Conservation (phyloP, 2,113 vertebrate genomes). For the Gila orcuttii region DNA sequence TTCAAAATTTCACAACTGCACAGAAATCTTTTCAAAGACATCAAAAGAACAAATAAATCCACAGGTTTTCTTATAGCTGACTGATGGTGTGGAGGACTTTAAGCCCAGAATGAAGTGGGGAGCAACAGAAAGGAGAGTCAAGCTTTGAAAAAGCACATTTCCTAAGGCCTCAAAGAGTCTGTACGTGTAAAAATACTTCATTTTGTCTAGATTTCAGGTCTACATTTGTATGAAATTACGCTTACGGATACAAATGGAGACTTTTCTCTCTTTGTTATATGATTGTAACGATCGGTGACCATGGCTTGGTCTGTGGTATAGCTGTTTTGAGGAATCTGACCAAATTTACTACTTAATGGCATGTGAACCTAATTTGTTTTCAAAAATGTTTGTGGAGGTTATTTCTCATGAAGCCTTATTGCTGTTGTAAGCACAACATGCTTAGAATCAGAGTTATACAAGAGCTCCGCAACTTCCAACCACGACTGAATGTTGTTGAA, state of each 20-base stretch:
- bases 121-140: conserved; percentile 48
- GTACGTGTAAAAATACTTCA: conserved; percentile 66
- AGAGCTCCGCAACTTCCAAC: conserved; percentile 19
- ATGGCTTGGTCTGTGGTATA: conserved; percentile 1
- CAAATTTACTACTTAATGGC: conserved; percentile 9
- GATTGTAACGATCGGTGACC: conserved; percentile 51
- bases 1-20: conserved; percentile 58
- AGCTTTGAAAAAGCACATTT: conserved; percentile 61
- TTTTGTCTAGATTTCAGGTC: conserved; percentile 66
- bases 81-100: not conserved
- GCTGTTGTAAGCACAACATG: conserved; percentile 35
- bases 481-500: not conserved
- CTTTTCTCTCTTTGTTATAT: conserved; percentile 64
- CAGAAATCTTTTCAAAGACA: conserved; percentile 55
- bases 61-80: conserved; percentile 35
- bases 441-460: conserved; percentile 6
- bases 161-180: conserved; percentile 62
- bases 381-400: conserved; percentile 11
- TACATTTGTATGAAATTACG: conserved; percentile 68
- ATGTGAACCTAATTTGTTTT: conserved; percentile 27
- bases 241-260: conserved; percentile 60
- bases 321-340: conserved; percentile 26
- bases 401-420: conserved; percentile 29
- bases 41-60: conserved; percentile 50
- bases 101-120: conserved; percentile 43